Percentiles rank a stretch among this genome's conserved stretches.
Evolutionary conservation across 2,113 vertebrate genomes (phyloP).

Genomic region (Pachycephala philippinensis): DNA sequence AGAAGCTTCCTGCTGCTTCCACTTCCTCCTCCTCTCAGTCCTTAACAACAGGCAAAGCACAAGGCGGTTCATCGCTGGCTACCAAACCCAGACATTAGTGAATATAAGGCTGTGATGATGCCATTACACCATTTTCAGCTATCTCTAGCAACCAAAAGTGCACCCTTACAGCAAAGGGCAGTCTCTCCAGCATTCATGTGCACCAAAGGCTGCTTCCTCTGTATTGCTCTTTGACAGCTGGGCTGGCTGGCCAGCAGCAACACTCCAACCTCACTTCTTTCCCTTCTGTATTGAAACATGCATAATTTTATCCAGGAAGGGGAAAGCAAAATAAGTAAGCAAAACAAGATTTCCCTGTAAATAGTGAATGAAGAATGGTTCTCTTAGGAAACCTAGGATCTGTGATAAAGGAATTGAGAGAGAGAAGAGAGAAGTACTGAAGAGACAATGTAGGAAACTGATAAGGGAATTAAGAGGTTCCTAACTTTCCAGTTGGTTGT

Average conservation of each 20-base stretch:
- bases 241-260: not conserved
- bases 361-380: not conserved
- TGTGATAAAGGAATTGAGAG: not conserved
- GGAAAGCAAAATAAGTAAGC: not conserved
- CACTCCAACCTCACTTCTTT: not conserved
- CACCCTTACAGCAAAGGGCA: not conserved
- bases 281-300: not conserved
- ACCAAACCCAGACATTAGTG: not conserved
- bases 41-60: not conserved
- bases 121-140: not conserved
- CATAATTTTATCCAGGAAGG: not conserved
- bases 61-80: not conserved
- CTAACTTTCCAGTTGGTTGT: not conserved
- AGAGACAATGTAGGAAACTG: not conserved
- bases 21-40: not conserved
- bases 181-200: not conserved
- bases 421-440: not conserved
- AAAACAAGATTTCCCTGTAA: not conserved
- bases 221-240: not conserved
- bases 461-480: not conserved
- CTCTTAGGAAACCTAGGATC: not conserved
- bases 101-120: not conserved
- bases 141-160: not conserved
- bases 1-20: not conserved
- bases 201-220: not conserved